Evolutionary conservation across 2,113 vertebrate genomes (phyloP).

Genomic region (Oncorhynchus mykiss): DNA sequence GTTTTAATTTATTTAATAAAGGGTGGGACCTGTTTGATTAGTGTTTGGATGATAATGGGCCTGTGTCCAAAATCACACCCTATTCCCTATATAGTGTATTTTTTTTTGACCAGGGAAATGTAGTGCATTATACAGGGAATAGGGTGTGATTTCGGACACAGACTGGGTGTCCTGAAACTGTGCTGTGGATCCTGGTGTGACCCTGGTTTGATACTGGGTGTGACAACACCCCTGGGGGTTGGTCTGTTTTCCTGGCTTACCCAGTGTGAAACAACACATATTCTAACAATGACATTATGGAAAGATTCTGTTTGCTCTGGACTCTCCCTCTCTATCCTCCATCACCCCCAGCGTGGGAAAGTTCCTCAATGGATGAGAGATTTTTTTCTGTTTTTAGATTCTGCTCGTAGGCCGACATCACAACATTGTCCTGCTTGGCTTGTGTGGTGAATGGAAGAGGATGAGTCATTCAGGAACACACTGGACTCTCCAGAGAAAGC

Average conservation of each 20-base stretch:
- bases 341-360: conserved; percentile 9
- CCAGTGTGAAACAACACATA: conserved; percentile 5
- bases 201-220: neutral
- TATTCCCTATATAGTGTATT: too few species aligned
- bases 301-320: conserved; percentile 14
- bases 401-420: conserved; percentile 17
- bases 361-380: conserved; percentile 26
- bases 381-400: conserved; percentile 13
- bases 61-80: neutral
- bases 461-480: conserved; percentile 59
- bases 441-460: conserved; percentile 41
- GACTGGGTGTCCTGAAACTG: neutral
- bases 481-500: conserved; percentile 38
- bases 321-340: conserved; percentile 11
- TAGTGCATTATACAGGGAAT: too few species aligned
- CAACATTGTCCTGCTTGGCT: conserved; percentile 25
- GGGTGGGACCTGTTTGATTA: neutral
- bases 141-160: too few species aligned
- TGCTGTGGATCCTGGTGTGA: neutral
- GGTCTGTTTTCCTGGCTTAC: neutral
- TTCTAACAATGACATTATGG: conserved; percentile 25
- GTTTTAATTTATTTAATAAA: neutral
- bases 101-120: too few species aligned
- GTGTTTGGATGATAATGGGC: neutral
- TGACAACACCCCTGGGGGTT: neutral